Conservation (phyloP, 2,797 vertebrate genomes). For the Crenuchus spilurus region DNA sequence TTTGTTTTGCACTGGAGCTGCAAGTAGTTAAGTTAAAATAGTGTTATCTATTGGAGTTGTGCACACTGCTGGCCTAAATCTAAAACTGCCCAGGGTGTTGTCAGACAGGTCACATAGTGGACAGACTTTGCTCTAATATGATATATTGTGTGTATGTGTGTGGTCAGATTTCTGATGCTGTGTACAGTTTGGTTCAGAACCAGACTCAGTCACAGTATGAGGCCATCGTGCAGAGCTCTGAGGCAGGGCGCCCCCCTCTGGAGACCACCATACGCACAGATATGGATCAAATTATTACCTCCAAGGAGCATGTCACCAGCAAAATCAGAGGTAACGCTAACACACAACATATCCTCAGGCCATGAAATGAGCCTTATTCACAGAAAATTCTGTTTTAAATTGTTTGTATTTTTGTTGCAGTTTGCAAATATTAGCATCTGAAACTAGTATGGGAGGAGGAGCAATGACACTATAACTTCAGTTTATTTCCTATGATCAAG, state of each 20-base stretch:
- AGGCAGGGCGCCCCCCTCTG: slow-evolving; percentile 76
- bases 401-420: background rate
- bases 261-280: slow-evolving; percentile 88
- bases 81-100: too few species aligned
- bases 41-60: too few species aligned
- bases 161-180: slow-evolving; percentile 85
- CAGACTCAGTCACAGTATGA: slow-evolving; percentile 82
- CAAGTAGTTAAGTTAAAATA: background rate
- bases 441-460: too few species aligned
- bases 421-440: too few species aligned
- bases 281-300: slow-evolving; percentile 97
- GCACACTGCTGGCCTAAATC: too few species aligned
- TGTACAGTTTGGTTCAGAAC: slow-evolving; percentile 86
- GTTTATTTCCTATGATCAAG: too few species aligned
- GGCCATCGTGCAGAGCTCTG: slow-evolving; percentile 72
- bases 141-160: background rate
- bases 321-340: slow-evolving; percentile 81
- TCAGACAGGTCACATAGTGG: too few species aligned
- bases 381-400: background rate
- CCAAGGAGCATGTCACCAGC: slow-evolving; percentile 92
- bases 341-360: too few species aligned
- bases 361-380: too few species aligned
- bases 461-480: too few species aligned
- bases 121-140: background rate
- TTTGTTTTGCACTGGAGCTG: too few species aligned